A percentile compares a stretch with the other conserved stretches of the same genome.
These are phyloP conservation scores for Cichladusa arquata DNA, from an alignment of 2,113 vertebrate species.

Conservation along the genomic window DNA sequence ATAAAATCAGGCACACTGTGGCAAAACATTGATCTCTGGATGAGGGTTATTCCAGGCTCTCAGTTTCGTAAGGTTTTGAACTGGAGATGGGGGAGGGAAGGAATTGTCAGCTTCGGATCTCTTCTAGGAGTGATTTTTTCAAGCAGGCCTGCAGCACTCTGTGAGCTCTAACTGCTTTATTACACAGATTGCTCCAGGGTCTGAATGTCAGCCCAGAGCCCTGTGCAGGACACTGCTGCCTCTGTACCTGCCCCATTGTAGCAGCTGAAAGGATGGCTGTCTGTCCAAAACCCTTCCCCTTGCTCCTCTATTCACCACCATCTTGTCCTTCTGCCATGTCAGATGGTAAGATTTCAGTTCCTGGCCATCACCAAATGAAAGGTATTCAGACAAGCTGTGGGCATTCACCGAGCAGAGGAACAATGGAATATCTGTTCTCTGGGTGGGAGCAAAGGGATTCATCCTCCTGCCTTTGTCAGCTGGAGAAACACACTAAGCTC, in stretches of 20 bases:
- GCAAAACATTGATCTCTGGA: background rate
- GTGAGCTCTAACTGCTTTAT: background rate
- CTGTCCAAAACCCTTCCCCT: slow-evolving; percentile 17
- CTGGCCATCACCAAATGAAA: slow-evolving; percentile 14
- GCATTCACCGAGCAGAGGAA: background rate
- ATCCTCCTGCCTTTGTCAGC: slow-evolving; percentile 23
- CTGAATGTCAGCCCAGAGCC: background rate
- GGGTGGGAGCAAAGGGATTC: slow-evolving; percentile 42
- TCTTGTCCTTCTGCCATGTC: slow-evolving; percentile 52
- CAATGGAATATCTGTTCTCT: slow-evolving; percentile 58
- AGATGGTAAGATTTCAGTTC: slow-evolving; percentile 61
- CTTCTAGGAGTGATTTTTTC: background rate
- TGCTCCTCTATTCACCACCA: slow-evolving; percentile 14
- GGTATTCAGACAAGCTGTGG: background rate
- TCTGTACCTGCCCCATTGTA: slow-evolving; percentile 14
- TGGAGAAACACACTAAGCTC: background rate
- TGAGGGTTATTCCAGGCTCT: background rate
- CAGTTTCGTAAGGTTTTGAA: background rate
- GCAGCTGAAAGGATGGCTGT: background rate
- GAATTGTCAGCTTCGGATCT: background rate
- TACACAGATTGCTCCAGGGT: background rate
- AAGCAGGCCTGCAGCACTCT: background rate
- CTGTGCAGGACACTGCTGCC: background rate
- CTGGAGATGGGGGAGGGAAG: background rate
- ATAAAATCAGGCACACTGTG: background rate